Base-by-base conservation (phyloP, 2,113 vertebrate species). In the Salvator merianae region DNA sequence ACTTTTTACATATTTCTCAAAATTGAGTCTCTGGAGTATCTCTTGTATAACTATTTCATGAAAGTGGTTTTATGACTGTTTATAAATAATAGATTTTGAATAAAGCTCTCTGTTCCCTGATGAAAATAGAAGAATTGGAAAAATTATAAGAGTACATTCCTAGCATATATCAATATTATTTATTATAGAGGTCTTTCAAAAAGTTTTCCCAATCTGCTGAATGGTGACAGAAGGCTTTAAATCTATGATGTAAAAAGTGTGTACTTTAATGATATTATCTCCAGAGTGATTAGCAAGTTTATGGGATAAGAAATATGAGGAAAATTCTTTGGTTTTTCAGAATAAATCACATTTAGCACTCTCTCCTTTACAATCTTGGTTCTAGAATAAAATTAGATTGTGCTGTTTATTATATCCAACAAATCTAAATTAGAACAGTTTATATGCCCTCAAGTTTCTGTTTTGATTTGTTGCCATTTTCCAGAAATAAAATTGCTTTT, bases 241-340 rank as follows among this genome's bases (percentile, higher is more conserved):
- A 88, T 32, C 83, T 77, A 83, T 77, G 43, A 3, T 88, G 32
- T 79, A 85, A 88, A 50, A 88, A 88, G 68, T 68, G 59, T 38
- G 82, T 90, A n/a, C 75, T 88, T 38, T 86, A 85, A 75, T 82
- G 66, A 88, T 82, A 84, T 92, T 94, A 93, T 93, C 84, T 92
- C 79, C 18, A 89, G 76, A 88, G 77, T 73, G 40, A 93, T 92
- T 89, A 91, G 65, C 28, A 92, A 78, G 34, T 84, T 92, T 91
- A 86, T 87, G 40, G 81, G 32, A 71, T 71, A 88, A 79, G 89
- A 91, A 84, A 65, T 32, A 63, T 59, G 34, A 92, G 85, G 75
- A 88, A 81, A 70, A 78, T 30, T 88, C 92, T 77, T 89, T 84
- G 78, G 26, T 40, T 88, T 91, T 90, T 88, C 76, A 84, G 40